These are phyloP conservation scores for Apis mellifera DNA, from an alignment of 1,140 invertebrate genomes.

Conservation along the genomic window DNA sequence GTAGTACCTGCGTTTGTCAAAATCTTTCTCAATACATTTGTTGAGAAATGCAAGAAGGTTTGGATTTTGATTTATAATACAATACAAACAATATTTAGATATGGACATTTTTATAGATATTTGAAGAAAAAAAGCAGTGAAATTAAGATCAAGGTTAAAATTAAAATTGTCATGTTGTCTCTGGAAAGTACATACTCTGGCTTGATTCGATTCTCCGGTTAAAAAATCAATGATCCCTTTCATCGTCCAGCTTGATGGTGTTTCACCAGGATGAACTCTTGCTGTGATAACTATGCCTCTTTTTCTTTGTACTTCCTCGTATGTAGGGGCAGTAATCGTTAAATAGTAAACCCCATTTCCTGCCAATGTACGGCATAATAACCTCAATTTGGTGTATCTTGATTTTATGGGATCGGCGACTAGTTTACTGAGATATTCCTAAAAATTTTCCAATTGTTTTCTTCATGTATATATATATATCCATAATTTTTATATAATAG, in stretches of 20 bases:
- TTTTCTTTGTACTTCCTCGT: slow-evolving; percentile 84
- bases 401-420: slow-evolving; percentile 90
- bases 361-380: slow-evolving; percentile 92
- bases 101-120: no score
- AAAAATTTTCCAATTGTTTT: slow-evolving; percentile 13
- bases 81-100: no score
- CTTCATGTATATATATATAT: not conserved
- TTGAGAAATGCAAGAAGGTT: no score
- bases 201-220: slow-evolving; percentile 89
- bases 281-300: slow-evolving; percentile 93
- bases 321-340: slow-evolving; percentile 90
- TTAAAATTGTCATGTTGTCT: slow-evolving; percentile 48
- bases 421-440: slow-evolving; percentile 87
- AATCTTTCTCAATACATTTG: no score
- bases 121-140: not conserved
- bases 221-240: slow-evolving; percentile 96
- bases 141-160: not conserved
- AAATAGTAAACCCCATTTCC: slow-evolving; percentile 96
- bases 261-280: slow-evolving; percentile 97
- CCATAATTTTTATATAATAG: no score
- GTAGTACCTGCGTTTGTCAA: slow-evolving; percentile 84
- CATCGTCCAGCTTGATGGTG: slow-evolving; percentile 98
- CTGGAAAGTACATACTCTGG: slow-evolving; percentile 76
- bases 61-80: not conserved
- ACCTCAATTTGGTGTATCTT: slow-evolving; percentile 88